Base-by-base conservation (phyloP, 2,113 vertebrate species). In the Chaetops frenatus region DNA sequence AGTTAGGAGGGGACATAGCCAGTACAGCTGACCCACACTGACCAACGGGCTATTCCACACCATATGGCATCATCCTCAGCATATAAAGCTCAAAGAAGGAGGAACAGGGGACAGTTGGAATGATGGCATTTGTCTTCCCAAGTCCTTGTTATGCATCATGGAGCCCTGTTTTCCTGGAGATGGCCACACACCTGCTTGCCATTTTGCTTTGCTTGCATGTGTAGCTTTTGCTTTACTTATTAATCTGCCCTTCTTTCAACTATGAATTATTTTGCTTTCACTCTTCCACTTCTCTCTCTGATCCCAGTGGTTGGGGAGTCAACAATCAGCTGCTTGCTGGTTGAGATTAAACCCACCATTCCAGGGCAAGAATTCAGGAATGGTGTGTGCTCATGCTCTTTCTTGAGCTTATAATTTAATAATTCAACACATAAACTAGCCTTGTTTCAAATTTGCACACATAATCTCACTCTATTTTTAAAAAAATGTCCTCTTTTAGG, bases 291-390 rank as follows among this genome's bases (percentile, higher is more conserved):
- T 67, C 24, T 45, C 42, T 6, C 38, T 76, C 40, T 76, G 35
- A 31, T 15, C 20, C 29, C 25, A 31, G 0, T 11, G 4, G 24
- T 2, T 17, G 17, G 7, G 6, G 9, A 67, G 21, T 31, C 4
- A 53, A 9, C 13, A 74, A 38, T 3, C 19, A 60, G 23, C 24
- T 54, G 28, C n/a, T 53, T 45, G 15, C 12, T 65, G 38, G 29
- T n/a, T 67, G 21, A 8, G 20, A 14, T 67, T 53, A 76, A 76
- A 53, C 15, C 27, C 33, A 38, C 33, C 8, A 6, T 10, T 35
- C 31, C 22, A 82, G 25, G 7, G 11, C 19, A 78, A 61, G 33
- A 92, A 86, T 36, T 71, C 3, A 48, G 40, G 9, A 84, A 51
- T 7, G 3, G 15, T 12, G 3, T 10, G 10, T 4, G 20, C 15